These are phyloP conservation scores for Characodon lateralis DNA, from an alignment of 2,797 vertebrate genomes.

Conservation along the genomic window DNA sequence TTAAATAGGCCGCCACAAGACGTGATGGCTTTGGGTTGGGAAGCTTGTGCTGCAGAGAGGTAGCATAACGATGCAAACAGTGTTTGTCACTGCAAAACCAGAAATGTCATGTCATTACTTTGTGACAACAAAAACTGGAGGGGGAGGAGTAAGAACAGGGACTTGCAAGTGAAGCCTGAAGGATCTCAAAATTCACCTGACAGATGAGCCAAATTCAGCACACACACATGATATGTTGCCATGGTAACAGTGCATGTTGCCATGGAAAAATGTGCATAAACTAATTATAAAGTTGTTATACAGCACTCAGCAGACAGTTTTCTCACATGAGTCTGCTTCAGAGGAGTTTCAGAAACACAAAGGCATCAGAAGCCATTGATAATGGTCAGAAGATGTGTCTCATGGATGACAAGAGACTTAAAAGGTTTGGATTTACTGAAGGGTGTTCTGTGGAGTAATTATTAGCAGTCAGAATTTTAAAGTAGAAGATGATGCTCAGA, in stretches of 20 bases:
- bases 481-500: too few species aligned
- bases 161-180: background rate
- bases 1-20: slow-evolving; percentile 42
- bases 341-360: background rate
- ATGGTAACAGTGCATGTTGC: slow-evolving; percentile 29
- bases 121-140: background rate
- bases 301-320: background rate
- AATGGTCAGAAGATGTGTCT: background rate
- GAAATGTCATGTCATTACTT: background rate
- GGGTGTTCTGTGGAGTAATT: background rate
- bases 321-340: background rate
- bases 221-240: slow-evolving; percentile 5
- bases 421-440: background rate
- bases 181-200: slow-evolving; percentile 31
- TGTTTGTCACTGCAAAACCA: background rate
- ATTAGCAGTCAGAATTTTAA: background rate
- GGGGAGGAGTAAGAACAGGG: background rate
- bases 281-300: slow-evolving; percentile 30
- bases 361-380: background rate
- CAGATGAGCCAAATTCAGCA: slow-evolving; percentile 22
- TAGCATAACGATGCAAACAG: too few species aligned
- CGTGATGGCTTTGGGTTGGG: slow-evolving; percentile 30
- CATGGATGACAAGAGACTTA: background rate
- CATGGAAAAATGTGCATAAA: slow-evolving; percentile 26
- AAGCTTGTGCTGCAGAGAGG: slow-evolving; percentile 12